Conservation (phyloP, 2,113 vertebrate genomes). For the Sakesphorus luctuosus region DNA sequence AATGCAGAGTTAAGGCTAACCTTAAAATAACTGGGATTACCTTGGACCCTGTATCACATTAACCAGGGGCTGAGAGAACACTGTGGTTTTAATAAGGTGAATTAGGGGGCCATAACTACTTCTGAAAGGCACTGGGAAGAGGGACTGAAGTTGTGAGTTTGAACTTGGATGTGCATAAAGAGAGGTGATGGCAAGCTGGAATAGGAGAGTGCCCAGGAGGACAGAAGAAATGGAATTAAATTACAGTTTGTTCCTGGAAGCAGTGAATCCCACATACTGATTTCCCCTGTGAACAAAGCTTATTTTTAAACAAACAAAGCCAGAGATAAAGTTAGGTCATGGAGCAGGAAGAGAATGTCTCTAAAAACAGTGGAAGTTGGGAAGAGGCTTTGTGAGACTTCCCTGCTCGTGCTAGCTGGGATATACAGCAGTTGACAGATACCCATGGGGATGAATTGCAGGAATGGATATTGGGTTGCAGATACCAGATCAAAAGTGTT, state of each 20-base stretch:
- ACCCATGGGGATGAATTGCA: neutral
- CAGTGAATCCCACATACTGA: neutral
- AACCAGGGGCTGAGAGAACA: neutral
- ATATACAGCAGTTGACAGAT: neutral
- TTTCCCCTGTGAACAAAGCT: neutral
- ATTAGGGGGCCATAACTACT: neutral
- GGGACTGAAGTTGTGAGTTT: neutral
- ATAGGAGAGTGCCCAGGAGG: neutral
- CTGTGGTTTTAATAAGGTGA: neutral
- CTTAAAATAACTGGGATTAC: neutral
- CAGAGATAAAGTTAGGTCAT: neutral
- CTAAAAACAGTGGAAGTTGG: neutral
- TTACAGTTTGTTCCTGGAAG: neutral
- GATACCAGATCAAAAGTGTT: neutral
- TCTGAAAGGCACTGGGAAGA: neutral
- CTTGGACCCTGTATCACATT: neutral
- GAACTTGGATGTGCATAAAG: neutral
- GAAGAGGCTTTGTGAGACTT: neutral
- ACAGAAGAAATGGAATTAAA: neutral
- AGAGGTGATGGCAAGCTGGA: neutral
- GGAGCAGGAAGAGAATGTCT: neutral
- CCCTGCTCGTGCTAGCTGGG: neutral
- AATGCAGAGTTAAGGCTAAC: neutral
- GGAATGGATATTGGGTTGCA: neutral
- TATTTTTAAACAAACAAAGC: constrained; percentile 22